These are phyloP conservation scores for Mnemiopsis leidyi DNA, from an alignment of 37 sponge, comb jelly and placozoan species.

Conservation along the genomic window DNA sequence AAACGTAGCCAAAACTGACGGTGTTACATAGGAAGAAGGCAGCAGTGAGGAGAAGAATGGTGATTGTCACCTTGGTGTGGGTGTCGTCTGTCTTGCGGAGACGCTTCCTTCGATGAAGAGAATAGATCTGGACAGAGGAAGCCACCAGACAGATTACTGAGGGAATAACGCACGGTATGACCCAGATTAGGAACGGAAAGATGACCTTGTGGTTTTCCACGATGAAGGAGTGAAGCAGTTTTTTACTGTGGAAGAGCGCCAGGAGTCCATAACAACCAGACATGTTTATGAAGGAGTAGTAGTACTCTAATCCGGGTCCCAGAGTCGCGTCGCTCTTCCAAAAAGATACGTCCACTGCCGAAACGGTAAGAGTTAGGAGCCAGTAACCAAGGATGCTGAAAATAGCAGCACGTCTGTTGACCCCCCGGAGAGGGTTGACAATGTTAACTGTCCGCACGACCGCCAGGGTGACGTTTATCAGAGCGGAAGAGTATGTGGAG, in stretches of 20 bases:
- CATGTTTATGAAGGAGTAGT: constrained; percentile 62
- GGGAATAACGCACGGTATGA: constrained; percentile 36
- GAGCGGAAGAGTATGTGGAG: constrained; percentile 50
- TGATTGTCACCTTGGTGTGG: constrained; percentile 40
- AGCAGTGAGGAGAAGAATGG: constrained; percentile 38
- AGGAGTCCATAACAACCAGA: not conserved
- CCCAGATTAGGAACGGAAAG: constrained; percentile 47
- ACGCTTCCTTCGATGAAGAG: not conserved
- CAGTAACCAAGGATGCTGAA: not conserved
- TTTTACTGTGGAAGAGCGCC: not conserved
- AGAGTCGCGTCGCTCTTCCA: not conserved
- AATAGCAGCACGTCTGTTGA: not conserved
- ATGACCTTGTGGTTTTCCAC: not conserved
- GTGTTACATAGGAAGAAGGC: constrained; percentile 46
- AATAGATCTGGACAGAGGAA: not conserved
- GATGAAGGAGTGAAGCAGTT: not conserved
- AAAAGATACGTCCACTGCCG: not conserved
- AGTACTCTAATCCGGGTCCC: not conserved
- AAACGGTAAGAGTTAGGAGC: not conserved
- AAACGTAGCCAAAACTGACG: not conserved
- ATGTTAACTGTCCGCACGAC: constrained; percentile 47
- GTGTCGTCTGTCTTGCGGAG: not conserved
- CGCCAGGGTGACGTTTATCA: constrained; percentile 10
- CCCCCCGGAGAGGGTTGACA: not conserved
- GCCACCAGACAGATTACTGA: constrained; percentile 22